phyloP scores from a whole-genome alignment of 2,113 vertebrate genomes.

The Campylorhamphus procurvoides region DNA sequence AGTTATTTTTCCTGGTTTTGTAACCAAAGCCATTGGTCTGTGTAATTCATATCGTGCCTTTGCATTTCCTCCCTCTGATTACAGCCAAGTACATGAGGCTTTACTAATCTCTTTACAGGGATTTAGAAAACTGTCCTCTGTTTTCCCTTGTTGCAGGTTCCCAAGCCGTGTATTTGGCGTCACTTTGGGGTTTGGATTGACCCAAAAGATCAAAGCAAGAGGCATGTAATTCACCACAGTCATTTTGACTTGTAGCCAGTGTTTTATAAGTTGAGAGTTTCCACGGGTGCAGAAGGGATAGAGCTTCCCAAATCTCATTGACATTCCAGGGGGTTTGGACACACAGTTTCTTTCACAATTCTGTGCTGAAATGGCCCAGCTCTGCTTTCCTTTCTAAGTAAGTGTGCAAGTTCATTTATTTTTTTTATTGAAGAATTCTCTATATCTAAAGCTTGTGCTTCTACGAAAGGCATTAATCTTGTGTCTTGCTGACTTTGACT shows the following conservation, averaged over 20 bases:
- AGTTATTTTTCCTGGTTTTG: not conserved
- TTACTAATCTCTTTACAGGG: not conserved
- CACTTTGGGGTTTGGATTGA: not conserved
- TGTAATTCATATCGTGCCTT: not conserved
- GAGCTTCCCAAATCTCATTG: slow-evolving; percentile 4
- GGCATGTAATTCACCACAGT: not conserved
- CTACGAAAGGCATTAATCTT: not conserved
- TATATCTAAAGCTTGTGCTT: not conserved
- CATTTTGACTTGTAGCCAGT: not conserved
- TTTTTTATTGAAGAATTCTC: not conserved
- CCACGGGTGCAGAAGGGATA: not conserved
- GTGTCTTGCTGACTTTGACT: not conserved
- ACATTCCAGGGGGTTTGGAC: not conserved
- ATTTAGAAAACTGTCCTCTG: not conserved
- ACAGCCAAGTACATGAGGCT: not conserved
- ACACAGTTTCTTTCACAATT: not conserved
- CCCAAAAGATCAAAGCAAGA: slow-evolving; percentile 30
- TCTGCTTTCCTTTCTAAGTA: not conserved
- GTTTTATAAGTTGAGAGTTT: not conserved
- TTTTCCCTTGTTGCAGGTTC: not conserved
- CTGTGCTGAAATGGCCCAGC: not conserved
- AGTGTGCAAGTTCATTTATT: not conserved
- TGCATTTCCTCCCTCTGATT: not conserved
- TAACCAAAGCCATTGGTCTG: not conserved
- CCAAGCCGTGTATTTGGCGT: not conserved